Conservation (phyloP, 2,113 vertebrate species). For the Coturnix japonica region DNA sequence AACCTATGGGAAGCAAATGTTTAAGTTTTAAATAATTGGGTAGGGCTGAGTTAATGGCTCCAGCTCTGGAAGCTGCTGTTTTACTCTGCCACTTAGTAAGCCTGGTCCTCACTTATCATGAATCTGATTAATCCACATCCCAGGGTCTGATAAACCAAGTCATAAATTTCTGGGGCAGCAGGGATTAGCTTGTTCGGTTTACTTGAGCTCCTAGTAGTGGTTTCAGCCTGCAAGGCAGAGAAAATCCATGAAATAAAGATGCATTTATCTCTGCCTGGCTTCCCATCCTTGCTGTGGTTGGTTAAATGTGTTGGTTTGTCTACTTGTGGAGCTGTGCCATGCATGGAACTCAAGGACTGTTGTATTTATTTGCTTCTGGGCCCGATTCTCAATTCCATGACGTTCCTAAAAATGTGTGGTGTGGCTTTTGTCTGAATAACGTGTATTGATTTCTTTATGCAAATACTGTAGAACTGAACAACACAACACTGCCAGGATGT, state of each 20-base stretch:
- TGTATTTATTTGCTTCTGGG: neutral
- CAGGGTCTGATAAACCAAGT: neutral
- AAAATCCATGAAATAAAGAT: neutral
- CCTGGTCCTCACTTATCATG: neutral
- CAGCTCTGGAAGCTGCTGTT: neutral
- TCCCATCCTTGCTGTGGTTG: neutral
- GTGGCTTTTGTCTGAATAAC: neutral
- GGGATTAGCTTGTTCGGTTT: neutral
- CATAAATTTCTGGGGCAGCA: neutral
- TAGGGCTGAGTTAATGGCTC: neutral
- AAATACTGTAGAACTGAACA: neutral
- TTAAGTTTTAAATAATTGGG: neutral
- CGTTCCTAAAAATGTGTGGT: neutral
- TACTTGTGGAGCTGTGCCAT: neutral
- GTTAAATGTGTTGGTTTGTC: accelerated
- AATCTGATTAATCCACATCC: neutral
- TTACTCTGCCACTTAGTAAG: neutral
- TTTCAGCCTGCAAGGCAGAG: neutral
- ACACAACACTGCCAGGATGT: neutral
- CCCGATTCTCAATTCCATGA: neutral
- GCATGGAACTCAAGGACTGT: accelerated
- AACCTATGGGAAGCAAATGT: neutral
- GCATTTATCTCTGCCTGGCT: neutral
- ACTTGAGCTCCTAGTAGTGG: neutral
- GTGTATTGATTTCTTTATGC: neutral